A percentile compares a stretch with the other conserved stretches of the same genome.
These are phyloP conservation scores for Clarias macrocephalus DNA, from an alignment of 2,113 vertebrate genomes.

Conservation along the genomic window DNA sequence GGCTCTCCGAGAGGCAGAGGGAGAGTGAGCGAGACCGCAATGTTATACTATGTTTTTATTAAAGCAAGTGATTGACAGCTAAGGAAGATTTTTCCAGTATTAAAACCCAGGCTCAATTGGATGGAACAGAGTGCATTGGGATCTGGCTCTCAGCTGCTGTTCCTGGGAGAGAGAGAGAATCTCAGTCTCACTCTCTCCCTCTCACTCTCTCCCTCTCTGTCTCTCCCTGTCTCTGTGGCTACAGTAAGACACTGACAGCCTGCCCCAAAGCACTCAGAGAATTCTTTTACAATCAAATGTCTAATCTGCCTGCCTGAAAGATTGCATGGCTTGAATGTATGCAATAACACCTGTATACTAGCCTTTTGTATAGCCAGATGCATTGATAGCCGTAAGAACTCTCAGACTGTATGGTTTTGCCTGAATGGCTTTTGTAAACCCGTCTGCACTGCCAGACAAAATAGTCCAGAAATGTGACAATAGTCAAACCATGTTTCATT, in stretches of 20 bases:
- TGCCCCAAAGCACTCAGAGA: slow-evolving; percentile 25
- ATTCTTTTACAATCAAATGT: slow-evolving; percentile 41
- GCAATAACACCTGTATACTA: neutral
- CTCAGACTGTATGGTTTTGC: neutral
- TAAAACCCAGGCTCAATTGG: slow-evolving; percentile 74
- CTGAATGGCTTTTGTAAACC: neutral
- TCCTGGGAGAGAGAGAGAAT: neutral
- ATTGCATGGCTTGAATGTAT: neutral
- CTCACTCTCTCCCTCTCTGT: neutral
- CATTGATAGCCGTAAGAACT: neutral
- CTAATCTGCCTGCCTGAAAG: neutral
- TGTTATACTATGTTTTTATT: slow-evolving; percentile 82
- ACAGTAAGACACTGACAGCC: slow-evolving; percentile 28
- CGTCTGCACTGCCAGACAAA: neutral
- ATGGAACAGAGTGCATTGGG: slow-evolving; percentile 71
- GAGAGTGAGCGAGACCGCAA: slow-evolving; percentile 76
- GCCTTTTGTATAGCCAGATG: neutral
- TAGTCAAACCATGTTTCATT: neutral
- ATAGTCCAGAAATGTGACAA: neutral
- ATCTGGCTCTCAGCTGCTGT: slow-evolving; percentile 71
- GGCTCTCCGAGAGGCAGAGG: slow-evolving; percentile 68
- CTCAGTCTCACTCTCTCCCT: slow-evolving; percentile 12
- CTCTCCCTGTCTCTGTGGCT: neutral
- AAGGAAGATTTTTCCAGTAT: slow-evolving; percentile 77
- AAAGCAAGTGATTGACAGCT: slow-evolving; percentile 78